Conservation (phyloP, 30 jellyfish, hydroid and myxozoan genomes). For the Chironex yamaguchii region DNA sequence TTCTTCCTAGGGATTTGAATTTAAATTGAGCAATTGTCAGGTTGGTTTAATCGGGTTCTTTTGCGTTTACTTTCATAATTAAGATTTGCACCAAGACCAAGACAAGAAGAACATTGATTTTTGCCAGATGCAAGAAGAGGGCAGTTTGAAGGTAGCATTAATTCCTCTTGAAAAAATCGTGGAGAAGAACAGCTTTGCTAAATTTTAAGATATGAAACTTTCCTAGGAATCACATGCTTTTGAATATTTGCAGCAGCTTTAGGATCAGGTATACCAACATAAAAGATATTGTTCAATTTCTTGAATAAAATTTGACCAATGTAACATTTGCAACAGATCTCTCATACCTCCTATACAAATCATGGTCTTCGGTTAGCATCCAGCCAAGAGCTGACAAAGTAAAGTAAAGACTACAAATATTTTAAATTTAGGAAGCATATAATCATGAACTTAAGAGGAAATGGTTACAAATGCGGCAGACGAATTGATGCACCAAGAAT, state of each 20-base stretch:
- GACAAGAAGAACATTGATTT: constrained; percentile 38
- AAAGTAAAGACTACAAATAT: constrained; percentile 14
- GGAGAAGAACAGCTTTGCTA: not conserved
- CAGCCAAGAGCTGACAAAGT: constrained; percentile 43
- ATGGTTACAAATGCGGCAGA: constrained; percentile 7
- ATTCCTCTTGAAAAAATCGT: constrained; percentile 45
- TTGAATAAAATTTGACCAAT: constrained; percentile 22
- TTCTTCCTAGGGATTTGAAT: constrained; percentile 24
- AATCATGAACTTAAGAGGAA: not conserved
- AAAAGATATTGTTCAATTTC: constrained; percentile 37
- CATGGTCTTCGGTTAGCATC: constrained; percentile 44
- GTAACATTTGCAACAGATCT: constrained; percentile 30
- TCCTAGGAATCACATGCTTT: constrained; percentile 57
- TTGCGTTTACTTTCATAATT: constrained; percentile 38
- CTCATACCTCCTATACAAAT: constrained; percentile 11
- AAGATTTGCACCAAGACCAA: constrained; percentile 10
- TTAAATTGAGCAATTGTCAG: constrained; percentile 45
- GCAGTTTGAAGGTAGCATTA: constrained; percentile 12
- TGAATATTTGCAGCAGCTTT: constrained; percentile 38
- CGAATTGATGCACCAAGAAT: not conserved
- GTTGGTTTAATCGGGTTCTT: constrained; percentile 9
- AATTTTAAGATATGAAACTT: constrained; percentile 1
- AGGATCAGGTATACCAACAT: constrained; percentile 35
- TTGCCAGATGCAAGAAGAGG: constrained; percentile 16
- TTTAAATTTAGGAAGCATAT: constrained; percentile 17